Conservation (phyloP, 2,113 vertebrate genomes). For the Rhabdornis inornatus region DNA sequence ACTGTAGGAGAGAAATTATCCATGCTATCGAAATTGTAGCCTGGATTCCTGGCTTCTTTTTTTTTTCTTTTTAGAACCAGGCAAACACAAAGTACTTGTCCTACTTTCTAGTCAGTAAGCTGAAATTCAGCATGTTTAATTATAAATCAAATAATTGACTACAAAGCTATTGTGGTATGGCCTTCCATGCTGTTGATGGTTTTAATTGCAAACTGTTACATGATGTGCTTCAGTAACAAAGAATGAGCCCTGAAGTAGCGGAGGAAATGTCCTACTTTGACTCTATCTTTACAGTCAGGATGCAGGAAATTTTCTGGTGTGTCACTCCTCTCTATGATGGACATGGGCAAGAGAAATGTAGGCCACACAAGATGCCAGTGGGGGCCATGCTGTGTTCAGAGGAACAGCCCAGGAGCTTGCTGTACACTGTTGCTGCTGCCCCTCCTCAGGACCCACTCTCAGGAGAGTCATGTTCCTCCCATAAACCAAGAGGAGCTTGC, state of each 20-base stretch:
- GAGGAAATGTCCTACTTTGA: slow-evolving; percentile 36
- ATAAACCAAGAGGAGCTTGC: background rate
- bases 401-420: background rate
- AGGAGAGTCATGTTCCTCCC: background rate
- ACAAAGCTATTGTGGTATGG: slow-evolving; percentile 47
- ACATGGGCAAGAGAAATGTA: background rate
- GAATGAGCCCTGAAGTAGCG: background rate
- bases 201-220: slow-evolving; percentile 45
- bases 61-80: slow-evolving; percentile 12
- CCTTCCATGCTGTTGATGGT: slow-evolving; percentile 28
- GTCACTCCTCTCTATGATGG: background rate
- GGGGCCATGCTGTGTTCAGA: background rate
- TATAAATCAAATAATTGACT: slow-evolving; percentile 67
- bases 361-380: background rate
- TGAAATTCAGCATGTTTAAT: slow-evolving; percentile 61
- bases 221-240: slow-evolving; percentile 23
- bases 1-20: slow-evolving; percentile 22
- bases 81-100: slow-evolving; percentile 28
- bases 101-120: slow-evolving; percentile 55
- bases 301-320: background rate
- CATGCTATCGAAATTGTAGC: background rate
- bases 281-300: background rate
- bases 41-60: background rate
- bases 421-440: background rate
- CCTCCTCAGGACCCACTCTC: background rate